A percentile compares a stretch with the other conserved stretches of the same genome.
Conservation (phyloP, 2,113 vertebrate genomes). For the Scomber colias region DNA sequence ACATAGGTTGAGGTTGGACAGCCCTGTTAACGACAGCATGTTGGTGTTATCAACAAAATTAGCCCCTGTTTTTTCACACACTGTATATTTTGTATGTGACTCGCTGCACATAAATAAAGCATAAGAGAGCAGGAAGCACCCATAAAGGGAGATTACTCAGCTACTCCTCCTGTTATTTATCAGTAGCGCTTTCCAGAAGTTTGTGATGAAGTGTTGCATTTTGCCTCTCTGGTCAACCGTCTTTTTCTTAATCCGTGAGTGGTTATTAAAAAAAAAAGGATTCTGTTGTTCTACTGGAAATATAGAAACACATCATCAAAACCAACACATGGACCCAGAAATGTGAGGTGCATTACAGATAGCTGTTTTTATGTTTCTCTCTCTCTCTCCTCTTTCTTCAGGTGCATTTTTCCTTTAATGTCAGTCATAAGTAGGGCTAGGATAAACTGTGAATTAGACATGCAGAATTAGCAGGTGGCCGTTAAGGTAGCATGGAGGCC, state of each 20-base stretch:
- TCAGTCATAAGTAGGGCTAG: conserved; percentile 62
- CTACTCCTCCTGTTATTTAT: not conserved
- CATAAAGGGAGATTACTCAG: not conserved
- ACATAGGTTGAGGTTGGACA: conserved; percentile 29
- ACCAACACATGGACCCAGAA: conserved; percentile 33
- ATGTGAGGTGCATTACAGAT: conserved; percentile 41
- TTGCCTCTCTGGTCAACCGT: not conserved
- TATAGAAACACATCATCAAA: not conserved
- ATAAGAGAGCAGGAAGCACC: conserved; percentile 31
- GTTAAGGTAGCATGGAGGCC: conserved; percentile 70
- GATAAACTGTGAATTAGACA: conserved; percentile 80
- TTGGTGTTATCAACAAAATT: conserved; percentile 53
- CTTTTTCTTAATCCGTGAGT: not conserved
- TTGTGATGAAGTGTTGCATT: not conserved
- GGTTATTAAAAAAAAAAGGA: too few species aligned
- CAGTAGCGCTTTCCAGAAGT: not conserved
- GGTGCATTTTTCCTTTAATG: conserved; percentile 58
- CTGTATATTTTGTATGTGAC: conserved; percentile 75
- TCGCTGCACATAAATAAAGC: conserved; percentile 58
- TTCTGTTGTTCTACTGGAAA: conserved; percentile 22
- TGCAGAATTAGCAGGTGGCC: conserved; percentile 64
- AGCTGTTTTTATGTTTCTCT: not conserved
- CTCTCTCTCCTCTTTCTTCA: not conserved
- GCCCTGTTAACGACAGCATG: conserved; percentile 59
- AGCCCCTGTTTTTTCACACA: conserved; percentile 62